Evolutionary conservation across 2,113 vertebrate genomes (phyloP), one percentile per base, ranked within the genome.

Genomic region (Orthonyx spaldingii): DNA sequence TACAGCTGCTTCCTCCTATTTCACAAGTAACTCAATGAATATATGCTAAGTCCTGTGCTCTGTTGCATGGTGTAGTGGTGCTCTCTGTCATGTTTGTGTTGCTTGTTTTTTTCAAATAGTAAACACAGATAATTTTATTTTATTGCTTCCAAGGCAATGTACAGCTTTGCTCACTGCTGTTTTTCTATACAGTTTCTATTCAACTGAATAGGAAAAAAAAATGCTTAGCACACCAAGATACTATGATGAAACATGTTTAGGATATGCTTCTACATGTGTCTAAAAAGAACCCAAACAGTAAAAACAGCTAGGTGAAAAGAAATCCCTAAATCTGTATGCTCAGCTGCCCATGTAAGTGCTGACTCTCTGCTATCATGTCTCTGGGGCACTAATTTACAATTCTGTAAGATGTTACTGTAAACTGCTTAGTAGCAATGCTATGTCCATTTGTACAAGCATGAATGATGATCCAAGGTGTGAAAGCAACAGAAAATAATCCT

Each of bases 381-480:
- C 93, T 86, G 82, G 93, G 92, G 82, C 60, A 80, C 66, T 85
- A 94, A 96, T 96, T 96, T 93, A 91, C 90, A 91, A 87, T 90
- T 94, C 93, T 83, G 70, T 93, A 93, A 95, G 84, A 86, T 80
- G 66, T 39, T 95, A 49, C 72, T 89, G 74, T 79, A 95, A 95
- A 94, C 80, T 96, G 95, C 89, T 92, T 95, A 90, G 91, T 94
- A 94, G 93, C 85, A 96, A 89, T 56, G 68, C 90, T 92, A 17
- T 78, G 75, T 83, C 94, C 95, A 90, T 94, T 96, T 91, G 52
- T 50, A 92, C 82, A 91, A 91, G 70, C 92, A 83, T 88, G 85
- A 96, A 90, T 89, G 84, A 96, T 91, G 89, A 91, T 84, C 42
- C 78, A 90, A 91, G 71, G 82, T 88, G 79, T 53, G 83, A 94